Conservation (phyloP, 2,113 vertebrate species). For the Neopipo cinnamomea region DNA sequence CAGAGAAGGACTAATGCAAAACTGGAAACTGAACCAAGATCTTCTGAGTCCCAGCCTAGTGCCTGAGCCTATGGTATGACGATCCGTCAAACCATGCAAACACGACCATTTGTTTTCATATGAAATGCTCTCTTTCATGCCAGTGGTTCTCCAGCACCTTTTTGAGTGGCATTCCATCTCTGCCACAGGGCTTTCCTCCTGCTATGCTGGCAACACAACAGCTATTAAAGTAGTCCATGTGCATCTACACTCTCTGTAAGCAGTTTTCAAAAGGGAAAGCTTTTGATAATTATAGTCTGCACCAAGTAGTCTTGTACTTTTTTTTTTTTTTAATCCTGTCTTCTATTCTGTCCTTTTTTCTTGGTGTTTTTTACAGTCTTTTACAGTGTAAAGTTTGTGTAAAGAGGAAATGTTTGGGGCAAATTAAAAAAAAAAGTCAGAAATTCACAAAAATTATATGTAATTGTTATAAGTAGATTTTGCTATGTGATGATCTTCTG, state of each 20-base stretch:
- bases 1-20: not conserved
- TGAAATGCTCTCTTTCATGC: not conserved
- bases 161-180: not conserved
- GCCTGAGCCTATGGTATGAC: not conserved
- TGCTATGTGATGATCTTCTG: not conserved
- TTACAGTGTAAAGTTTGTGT: not conserved
- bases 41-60: not conserved
- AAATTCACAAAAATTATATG: not conserved
- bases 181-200: not conserved
- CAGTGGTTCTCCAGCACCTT: not conserved
- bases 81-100: not conserved
- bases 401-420: not conserved
- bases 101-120: conserved; percentile 32
- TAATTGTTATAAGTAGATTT: not conserved
- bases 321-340: rapidly evolving
- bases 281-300: not conserved
- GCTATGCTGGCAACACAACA: not conserved
- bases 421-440: not conserved
- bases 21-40: not conserved
- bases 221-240: not conserved
- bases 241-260: not conserved
- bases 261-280: not conserved
- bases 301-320: rapidly evolving
- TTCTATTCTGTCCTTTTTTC: not conserved
- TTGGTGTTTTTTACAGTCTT: not conserved